These are phyloP conservation scores for Pristiophorus japonicus DNA, from an alignment of 2,113 vertebrate genomes.

Conservation along the genomic window DNA sequence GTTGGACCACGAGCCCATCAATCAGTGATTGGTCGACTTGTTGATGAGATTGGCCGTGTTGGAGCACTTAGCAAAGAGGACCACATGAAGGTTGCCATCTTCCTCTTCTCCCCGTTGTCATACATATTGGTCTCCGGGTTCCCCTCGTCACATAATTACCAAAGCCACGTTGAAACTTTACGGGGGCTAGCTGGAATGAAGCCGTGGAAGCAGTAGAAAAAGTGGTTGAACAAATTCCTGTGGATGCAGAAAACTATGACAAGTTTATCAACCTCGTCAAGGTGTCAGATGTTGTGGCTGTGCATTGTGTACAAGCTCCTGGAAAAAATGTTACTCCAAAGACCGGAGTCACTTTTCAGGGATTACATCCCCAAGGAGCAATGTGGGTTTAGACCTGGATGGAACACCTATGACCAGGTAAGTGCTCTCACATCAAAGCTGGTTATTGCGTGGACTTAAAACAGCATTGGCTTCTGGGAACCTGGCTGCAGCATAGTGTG, in stretches of 20 bases:
- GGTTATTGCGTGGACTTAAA: background rate
- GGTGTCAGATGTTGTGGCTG: background rate
- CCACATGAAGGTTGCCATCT: no score
- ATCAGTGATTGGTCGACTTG: no score
- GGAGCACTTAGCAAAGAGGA: background rate
- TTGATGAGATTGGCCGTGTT: no score
- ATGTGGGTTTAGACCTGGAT: background rate
- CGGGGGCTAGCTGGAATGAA: no score
- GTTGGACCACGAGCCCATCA: background rate
- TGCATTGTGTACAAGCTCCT: background rate
- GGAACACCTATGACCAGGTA: background rate
- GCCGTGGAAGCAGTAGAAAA: no score
- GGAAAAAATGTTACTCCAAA: background rate
- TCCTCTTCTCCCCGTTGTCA: no score
- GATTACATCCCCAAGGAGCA: background rate
- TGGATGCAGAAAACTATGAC: no score
- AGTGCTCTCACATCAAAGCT: background rate
- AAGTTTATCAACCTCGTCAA: no score
- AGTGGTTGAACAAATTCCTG: no score
- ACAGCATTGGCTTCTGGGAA: background rate
- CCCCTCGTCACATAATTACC: no score
- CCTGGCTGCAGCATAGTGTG: background rate
- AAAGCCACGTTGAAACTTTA: no score
- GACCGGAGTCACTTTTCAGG: background rate
- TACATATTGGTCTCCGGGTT: no score